Percentiles rank a stretch among this genome's conserved stretches.
phyloP scores from a whole-genome alignment of 2,113 vertebrate species.

The Cololabis saira region DNA sequence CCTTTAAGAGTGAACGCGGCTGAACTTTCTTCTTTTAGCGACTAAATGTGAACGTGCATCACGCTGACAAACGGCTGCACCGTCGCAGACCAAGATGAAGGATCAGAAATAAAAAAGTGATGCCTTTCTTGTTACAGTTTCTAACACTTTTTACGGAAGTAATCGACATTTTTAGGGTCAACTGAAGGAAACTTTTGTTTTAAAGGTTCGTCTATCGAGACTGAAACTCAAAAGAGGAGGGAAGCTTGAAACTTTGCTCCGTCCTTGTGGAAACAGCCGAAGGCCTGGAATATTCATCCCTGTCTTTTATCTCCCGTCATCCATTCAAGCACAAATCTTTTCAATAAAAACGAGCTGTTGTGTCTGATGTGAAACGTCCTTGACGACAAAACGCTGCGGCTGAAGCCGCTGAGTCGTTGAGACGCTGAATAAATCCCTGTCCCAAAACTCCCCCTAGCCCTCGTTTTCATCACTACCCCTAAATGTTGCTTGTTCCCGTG shows the following conservation, averaged over 20 bases:
- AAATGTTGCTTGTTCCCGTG: no score
- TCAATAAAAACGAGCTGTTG: slow-evolving; percentile 4
- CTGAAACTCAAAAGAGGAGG: background rate
- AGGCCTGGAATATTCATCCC: background rate
- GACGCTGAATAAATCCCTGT: no score
- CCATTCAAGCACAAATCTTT: background rate
- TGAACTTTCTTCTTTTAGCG: no score
- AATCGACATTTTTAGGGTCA: background rate
- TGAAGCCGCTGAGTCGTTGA: slow-evolving; percentile 18
- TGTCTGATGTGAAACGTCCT: slow-evolving; percentile 17
- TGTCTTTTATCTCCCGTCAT: slow-evolving; percentile 1
- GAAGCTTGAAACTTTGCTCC: slow-evolving; percentile 2
- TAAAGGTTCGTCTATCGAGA: background rate
- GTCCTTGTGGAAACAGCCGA: background rate
- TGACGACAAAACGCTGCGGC: slow-evolving; percentile 16
- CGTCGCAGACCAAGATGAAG: no score
- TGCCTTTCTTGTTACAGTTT: no score
- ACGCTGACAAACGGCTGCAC: no score
- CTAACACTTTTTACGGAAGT: no score
- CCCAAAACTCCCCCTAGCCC: no score
- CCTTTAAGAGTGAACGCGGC: no score
- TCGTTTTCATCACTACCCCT: no score
- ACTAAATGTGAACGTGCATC: no score
- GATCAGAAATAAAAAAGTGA: no score
- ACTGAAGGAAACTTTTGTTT: background rate